These are phyloP conservation scores for Anarrhichthys ocellatus DNA, from an alignment of 2,113 vertebrate species.

Conservation along the genomic window DNA sequence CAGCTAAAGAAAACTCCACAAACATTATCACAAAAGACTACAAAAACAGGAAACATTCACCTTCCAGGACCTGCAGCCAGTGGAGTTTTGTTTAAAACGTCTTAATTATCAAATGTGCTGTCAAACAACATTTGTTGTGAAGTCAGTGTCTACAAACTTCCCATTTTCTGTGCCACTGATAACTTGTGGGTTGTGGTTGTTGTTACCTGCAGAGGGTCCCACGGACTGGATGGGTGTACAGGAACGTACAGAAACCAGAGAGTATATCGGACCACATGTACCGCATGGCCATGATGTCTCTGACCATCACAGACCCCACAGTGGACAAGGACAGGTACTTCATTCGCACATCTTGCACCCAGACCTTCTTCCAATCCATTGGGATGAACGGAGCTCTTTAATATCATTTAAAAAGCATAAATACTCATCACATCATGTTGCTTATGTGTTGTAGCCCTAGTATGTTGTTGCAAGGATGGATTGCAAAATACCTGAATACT, in stretches of 20 bases:
- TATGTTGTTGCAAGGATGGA: not conserved
- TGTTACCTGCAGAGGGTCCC: constrained; percentile 85
- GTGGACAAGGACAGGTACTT: constrained; percentile 92
- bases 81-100: not conserved
- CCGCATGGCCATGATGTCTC: constrained; percentile 96
- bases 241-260: constrained; percentile 89
- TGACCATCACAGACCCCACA: constrained; percentile 88
- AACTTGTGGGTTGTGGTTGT: not conserved
- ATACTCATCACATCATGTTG: not conserved
- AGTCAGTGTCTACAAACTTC: not conserved
- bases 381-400: not conserved
- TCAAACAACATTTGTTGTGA: not conserved
- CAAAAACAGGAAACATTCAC: not conserved
- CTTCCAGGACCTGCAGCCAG: not conserved
- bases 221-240: constrained; percentile 96
- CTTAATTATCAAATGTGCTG: not conserved
- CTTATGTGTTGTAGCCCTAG: not conserved
- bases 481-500: not conserved
- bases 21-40: not conserved
- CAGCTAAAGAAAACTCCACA: not conserved
- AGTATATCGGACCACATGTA: constrained; percentile 99
- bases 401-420: not conserved
- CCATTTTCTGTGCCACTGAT: not conserved
- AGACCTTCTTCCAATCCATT: not conserved
- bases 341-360: not conserved